Evolutionary conservation across 2,888 invertebrate genomes (phyloP), one percentile per base, ranked within the genome.

Genomic region (Himalopsyche kuldschensis): DNA sequence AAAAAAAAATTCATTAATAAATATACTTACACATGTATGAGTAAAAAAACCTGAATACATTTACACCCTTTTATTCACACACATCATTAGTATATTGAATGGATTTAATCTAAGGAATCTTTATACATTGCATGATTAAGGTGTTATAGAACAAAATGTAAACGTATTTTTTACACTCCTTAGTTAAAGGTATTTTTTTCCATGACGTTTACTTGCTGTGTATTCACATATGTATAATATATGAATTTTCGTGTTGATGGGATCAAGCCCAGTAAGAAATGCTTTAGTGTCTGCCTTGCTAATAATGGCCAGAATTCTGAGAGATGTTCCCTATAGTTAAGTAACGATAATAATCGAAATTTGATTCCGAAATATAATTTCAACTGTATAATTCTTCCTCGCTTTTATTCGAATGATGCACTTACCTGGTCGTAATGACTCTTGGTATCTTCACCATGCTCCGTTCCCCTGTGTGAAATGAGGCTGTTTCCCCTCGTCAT

Each of bases 351-450:
- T 86, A 82, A 86, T 85, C 82, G 82, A 85, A 86, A 85, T 85
- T 86, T 86, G 84, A 86, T 86, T 86, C 84, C 84, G 84, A 84
- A 83, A 84, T 86, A 83, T 84, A 84, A 86, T 84, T 86, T 79
- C 83, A 76, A 31, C 46, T 80, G 17, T 55, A 69, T 85, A 79
- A 75, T 75, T 85, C 79, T 63, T 41, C 48, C 15, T 69, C 63
- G 32, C 24, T 35, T 35, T 82, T 46, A 41, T 78, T 20, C 30
- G 82, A 48, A 63, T 20, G 55, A 55, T 83, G 82, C 47, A 46
- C 79, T 79, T 75, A 31, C 35, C 69, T 27, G 55, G 55, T 24
- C 20, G 78, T 83, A 83, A 83, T 83, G 83, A 80, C 80, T 55
- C 77, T 55, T 27, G 3, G 20, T 24, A 10, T 78, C 5, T 11